Evolutionary conservation across 2,797 vertebrate species (phyloP), one percentile per base, ranked within the genome.

Genomic region (Chelmon rostratus): DNA sequence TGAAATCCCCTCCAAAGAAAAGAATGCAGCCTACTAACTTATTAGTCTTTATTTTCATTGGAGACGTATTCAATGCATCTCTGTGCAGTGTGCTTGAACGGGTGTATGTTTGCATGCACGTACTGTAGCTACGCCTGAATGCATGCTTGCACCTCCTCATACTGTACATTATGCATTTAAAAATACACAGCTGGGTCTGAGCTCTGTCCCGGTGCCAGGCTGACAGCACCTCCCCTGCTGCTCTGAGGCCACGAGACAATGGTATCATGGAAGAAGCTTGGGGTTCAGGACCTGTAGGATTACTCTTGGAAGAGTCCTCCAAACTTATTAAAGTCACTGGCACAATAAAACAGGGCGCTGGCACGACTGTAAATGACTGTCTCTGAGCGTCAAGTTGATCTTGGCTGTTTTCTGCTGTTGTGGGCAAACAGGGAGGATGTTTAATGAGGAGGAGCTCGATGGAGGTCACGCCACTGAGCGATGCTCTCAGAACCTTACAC

Each of bases 301-400:
- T 77, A 46, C 74, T 84, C 56, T 71, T 85, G 78, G 81, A 87
- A 74, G 56, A 84, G 62, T 53, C 42, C 63, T 42, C 47, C 15
- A 74, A 75, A 81, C 63, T 6, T 76, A 25, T 89, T 79, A 84
- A 81, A 86, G 68, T 81, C 78, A 53, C 62, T 84, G 88, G 84
- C 84, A 86, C 80, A 84, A 71, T 90, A 86, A 90, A 89, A 59
- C n/a, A 44, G 28, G 37, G 74, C 65, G 21, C 61, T 75, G 81
- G 84, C 66, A 61, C 23, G 64, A 47, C 63, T 77, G 81, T 66
- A 62, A 82, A 61, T 28, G 44, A 53, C 53, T 23, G 70, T 70
- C 53, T 82, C 53, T 65, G 53, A 77, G 75, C 68, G 15, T 57
- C 16, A 68, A 76, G 87, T 85, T 88, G 87, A 85, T 86, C 68